Base-by-base conservation (phyloP, 1,140 invertebrate genomes). In the Babylonia areolata region DNA sequence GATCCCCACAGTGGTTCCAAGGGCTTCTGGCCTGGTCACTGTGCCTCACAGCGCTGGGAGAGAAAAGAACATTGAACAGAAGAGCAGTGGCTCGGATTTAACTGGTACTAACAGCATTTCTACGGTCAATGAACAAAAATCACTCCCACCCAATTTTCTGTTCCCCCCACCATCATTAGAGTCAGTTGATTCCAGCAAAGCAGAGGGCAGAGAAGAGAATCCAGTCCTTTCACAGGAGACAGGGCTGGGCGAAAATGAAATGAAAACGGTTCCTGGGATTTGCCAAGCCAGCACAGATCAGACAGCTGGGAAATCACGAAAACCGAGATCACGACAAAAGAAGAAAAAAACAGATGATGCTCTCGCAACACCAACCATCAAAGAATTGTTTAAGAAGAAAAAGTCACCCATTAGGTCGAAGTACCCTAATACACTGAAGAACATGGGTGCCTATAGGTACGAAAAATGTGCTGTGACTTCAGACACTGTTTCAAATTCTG, bases 101-200 rank as follows among this genome's bases (percentile, higher is more conserved):
- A 2, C 75, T 23, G 31, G 33, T 37, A 69, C 20, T 51, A 20
- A 6, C 20, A n/a, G 31, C 20, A 11, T 20, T 17, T 20, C 73
- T 33, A 20, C 75, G 3, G 20, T 20, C 3, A 77, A 2, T 37
- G 3, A 40, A n/a, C 78, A 5, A 6, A 80, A 51, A n/a, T 31
- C 64, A 15, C 69, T 84, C 15, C 82, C 82, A 37, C 82, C 82
- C 11, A 84, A 84, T 31, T 84, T 84, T 75, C 64, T 84, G 6
- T 84, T 84, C 40, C 64, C 64, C 42, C 28, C 82, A 5, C 82
- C 82, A n/a, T 20, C 9, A 77, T 17, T 23, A 23, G 40, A 37
- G 5, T 35, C 75, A 23, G 75, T 40, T 15, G 31, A 73, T n/a
- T 12, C 33, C 12, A 69, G 6, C 15, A 31, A 69, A 23, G 6